These are phyloP conservation scores for Pseudanteris insignis DNA, from an alignment of 2,888 invertebrate genomes.

Conservation along the genomic window DNA sequence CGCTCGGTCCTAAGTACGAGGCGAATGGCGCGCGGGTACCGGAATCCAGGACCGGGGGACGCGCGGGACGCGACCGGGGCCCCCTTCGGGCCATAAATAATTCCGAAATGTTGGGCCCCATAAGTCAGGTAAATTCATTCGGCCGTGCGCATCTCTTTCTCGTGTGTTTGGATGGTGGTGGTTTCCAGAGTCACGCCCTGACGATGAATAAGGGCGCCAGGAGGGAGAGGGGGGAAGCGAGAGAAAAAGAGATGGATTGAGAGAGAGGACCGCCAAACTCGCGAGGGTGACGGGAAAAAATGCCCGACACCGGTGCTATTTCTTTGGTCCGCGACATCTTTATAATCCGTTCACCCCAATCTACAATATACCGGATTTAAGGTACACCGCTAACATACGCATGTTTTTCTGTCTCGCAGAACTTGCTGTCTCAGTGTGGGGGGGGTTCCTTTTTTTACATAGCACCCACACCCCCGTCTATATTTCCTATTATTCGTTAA, in stretches of 20 bases:
- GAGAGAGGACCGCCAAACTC: constrained; percentile 26
- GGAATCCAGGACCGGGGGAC: constrained; percentile 25
- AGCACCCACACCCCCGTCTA: too few relatives aligned
- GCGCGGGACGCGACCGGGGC: constrained; percentile 48
- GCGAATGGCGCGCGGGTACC: constrained; percentile 5
- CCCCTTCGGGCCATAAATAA: constrained; percentile 60
- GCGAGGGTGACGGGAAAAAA: constrained; percentile 56
- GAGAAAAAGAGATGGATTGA: too few relatives aligned
- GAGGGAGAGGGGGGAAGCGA: constrained; percentile 21
- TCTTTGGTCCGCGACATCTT: constrained; percentile 58
- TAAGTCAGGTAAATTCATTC: constrained; percentile 64
- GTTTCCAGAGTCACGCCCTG: constrained; percentile 65
- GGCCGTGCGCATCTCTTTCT: constrained; percentile 47
- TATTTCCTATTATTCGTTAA: too few relatives aligned
- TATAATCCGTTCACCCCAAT: constrained; percentile 59
- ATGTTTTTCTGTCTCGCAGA: too few relatives aligned
- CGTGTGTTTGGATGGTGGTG: constrained; percentile 60
- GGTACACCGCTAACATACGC: too few relatives aligned
- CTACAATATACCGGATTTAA: constrained; percentile 46
- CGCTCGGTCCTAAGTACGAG: neutral
- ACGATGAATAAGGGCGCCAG: constrained; percentile 37
- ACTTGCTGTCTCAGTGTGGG: too few relatives aligned
- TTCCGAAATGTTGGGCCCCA: constrained; percentile 61
- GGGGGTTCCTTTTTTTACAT: too few relatives aligned
- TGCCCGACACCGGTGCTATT: constrained; percentile 59